Percentiles rank a stretch among this genome's conserved stretches.
Evolutionary conservation across 2,888 invertebrate species (phyloP).

Genomic region (Drosophila multiciliata): DNA sequence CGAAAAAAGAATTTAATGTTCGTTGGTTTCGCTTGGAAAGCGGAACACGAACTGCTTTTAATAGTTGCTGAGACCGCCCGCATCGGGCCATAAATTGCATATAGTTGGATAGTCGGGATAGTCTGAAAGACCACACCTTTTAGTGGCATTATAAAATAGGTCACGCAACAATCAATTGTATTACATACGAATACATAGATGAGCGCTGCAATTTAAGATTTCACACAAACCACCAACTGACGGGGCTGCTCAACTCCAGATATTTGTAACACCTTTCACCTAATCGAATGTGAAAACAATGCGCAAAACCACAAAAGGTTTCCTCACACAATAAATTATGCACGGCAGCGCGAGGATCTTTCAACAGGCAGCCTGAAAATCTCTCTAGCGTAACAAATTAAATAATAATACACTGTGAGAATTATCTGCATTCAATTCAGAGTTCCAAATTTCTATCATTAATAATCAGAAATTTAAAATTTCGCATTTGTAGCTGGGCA

Average conservation of each 20-base stretch:
- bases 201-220: conserved; percentile 71
- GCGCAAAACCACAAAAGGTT: conserved; percentile 62
- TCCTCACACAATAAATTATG: conserved; percentile 70
- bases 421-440: not conserved
- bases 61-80: conserved; percentile 66
- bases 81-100: conserved; percentile 65
- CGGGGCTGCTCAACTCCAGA: not conserved
- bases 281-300: conserved; percentile 67
- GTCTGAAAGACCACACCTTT: conserved; percentile 34
- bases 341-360: conserved; percentile 68
- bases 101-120: conserved; percentile 1
- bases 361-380: conserved; percentile 48
- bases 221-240: conserved; percentile 58
- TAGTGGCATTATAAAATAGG: conserved; percentile 55
- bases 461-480: not conserved
- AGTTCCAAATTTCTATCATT: not conserved
- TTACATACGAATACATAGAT: conserved; percentile 11
- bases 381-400: conserved; percentile 70
- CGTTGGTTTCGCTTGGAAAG: conserved; percentile 35
- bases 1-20: conserved; percentile 41
- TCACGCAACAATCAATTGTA: conserved; percentile 72
- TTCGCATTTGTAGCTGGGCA: not conserved
- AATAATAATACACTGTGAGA: conserved; percentile 56
- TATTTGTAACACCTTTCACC: conserved; percentile 65
- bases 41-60: conserved; percentile 59